Percentiles rank a stretch among this genome's conserved stretches.
These are phyloP conservation scores for Poecilia wingei DNA, from an alignment of 2,797 vertebrate species.

Conservation along the genomic window DNA sequence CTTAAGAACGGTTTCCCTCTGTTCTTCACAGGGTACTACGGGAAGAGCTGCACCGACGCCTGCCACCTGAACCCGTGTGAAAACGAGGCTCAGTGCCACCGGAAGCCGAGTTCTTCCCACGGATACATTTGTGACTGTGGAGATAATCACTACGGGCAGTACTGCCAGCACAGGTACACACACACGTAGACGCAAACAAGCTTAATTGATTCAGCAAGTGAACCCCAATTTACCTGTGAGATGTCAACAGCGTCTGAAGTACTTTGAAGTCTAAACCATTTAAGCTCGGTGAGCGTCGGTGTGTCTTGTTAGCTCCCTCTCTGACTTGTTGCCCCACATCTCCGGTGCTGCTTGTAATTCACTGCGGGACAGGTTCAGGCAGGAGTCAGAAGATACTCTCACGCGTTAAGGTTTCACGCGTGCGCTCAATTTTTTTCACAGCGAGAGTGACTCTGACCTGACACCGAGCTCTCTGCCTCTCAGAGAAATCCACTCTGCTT, in stretches of 20 bases:
- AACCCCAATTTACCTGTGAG: conserved; percentile 22
- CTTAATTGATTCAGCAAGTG: conserved; percentile 3
- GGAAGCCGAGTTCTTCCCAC: conserved; percentile 85
- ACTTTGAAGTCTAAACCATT: conserved; percentile 18
- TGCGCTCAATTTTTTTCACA: conserved; percentile 20
- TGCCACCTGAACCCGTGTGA: conserved; percentile 97
- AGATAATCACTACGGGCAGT: conserved; percentile 92
- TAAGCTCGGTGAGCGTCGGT: conserved; percentile 29
- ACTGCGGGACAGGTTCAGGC: conserved; percentile 32
- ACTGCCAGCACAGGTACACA: conserved; percentile 94
- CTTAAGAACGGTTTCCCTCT: not conserved
- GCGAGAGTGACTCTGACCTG: conserved; percentile 26
- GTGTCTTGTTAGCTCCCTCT: conserved; percentile 31
- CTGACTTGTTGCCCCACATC: conserved; percentile 48
- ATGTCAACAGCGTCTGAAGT: not conserved
- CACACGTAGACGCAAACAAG: not conserved
- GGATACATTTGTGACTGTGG: conserved; percentile 95
- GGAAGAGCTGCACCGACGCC: conserved; percentile 89
- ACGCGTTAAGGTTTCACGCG: conserved; percentile 12
- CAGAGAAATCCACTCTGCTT: conserved; percentile 35
- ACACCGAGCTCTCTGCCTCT: conserved; percentile 13
- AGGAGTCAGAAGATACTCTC: conserved; percentile 16
- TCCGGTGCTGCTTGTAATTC: conserved; percentile 51
- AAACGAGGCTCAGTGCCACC: conserved; percentile 92
- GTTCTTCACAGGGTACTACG: conserved; percentile 87